These are phyloP conservation scores for Melanotaenia maccullochi DNA, from an alignment of 2,797 vertebrate species.

Conservation along the genomic window DNA sequence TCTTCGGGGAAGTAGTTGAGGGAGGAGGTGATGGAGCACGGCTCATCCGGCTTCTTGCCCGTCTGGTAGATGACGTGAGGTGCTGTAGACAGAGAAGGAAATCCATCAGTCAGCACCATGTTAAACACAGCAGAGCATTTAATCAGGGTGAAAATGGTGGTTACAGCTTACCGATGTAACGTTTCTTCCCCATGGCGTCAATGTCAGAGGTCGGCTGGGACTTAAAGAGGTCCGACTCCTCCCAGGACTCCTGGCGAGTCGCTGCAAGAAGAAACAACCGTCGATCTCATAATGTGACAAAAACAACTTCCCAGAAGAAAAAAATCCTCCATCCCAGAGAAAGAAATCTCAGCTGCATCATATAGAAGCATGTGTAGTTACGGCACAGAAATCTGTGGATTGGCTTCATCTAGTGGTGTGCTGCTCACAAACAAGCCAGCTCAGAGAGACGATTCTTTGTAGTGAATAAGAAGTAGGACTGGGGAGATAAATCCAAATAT, in stretches of 20 bases:
- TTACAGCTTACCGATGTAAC: conserved; percentile 84
- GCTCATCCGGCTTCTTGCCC: conserved; percentile 87
- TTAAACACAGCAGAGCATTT: background rate
- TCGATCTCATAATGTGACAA: no score
- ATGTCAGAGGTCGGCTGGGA: conserved; percentile 88
- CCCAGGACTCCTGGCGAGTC: conserved; percentile 80
- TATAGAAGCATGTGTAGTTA: no score
- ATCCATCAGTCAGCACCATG: background rate
- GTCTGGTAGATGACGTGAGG: conserved; percentile 91
- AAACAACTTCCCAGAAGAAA: no score
- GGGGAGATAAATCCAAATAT: no score
- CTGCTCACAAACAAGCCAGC: no score
- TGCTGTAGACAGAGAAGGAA: conserved; percentile 69
- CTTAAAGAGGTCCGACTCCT: conserved; percentile 88
- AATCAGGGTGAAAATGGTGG: background rate
- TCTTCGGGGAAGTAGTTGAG: conserved; percentile 88
- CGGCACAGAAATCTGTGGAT: no score
- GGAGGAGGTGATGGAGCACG: conserved; percentile 94
- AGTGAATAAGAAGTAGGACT: no score
- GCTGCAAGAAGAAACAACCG: conserved; percentile 41
- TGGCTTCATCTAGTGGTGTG: no score
- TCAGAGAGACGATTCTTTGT: no score
- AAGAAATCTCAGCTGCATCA: no score
- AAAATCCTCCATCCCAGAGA: no score
- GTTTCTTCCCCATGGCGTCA: conserved; percentile 89